phyloP scores from a whole-genome alignment of 2,888 invertebrate species.

The Maniola hyperantus region DNA sequence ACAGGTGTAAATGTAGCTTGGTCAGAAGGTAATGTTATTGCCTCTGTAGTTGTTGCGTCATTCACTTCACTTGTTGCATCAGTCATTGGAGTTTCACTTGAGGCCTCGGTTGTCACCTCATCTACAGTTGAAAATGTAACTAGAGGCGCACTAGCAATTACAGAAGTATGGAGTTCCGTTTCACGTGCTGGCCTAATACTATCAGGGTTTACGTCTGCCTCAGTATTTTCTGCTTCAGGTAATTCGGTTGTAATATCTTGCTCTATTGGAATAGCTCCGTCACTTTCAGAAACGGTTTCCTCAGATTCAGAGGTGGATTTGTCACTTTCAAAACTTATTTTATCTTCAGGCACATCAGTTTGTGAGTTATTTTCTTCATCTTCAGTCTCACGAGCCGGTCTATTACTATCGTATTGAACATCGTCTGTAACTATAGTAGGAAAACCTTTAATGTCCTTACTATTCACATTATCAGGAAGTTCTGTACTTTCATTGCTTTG shows the following conservation, averaged over 20 bases:
- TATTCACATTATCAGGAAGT: constrained; percentile 19
- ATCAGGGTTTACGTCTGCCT: not conserved
- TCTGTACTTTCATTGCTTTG: constrained; percentile 15
- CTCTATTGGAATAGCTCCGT: not conserved
- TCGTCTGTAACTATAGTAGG: constrained; percentile 27
- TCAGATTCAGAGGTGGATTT: not conserved
- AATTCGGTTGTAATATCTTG: constrained; percentile 12
- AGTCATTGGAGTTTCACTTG: constrained; percentile 10
- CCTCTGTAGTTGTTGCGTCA: constrained; percentile 27
- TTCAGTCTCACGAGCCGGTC: constrained; percentile 35
- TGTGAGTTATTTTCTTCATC: constrained; percentile 23
- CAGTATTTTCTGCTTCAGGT: not conserved
- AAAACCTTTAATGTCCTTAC: constrained; percentile 21
- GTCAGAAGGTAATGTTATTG: constrained; percentile 17
- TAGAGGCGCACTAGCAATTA: constrained; percentile 13
- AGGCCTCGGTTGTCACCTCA: constrained; percentile 22
- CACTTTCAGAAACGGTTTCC: not conserved
- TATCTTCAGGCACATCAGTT: not conserved
- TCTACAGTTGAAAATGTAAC: constrained; percentile 11
- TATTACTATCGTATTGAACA: constrained; percentile 22
- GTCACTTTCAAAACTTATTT: not conserved
- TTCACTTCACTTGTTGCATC: constrained; percentile 23
- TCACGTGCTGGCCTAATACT: constrained; percentile 20
- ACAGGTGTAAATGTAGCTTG: constrained; percentile 20
- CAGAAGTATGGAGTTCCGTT: constrained; percentile 7